Conservation (phyloP, 1,140 invertebrate genomes). For the Nautilus pompilius region DNA sequence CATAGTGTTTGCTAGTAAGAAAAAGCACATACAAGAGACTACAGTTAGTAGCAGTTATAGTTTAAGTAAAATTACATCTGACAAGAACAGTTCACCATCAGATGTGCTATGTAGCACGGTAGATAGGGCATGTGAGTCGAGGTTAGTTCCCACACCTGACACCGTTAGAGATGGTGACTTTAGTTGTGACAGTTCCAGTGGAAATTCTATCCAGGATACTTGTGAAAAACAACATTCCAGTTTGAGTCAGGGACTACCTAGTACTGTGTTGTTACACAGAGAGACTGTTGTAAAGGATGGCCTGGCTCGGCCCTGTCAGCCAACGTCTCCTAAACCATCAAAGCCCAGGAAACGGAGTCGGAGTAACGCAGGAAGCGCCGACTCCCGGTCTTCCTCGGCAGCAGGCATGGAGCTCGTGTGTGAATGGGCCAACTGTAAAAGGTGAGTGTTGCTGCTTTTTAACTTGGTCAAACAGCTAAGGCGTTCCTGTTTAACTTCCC, state of each 20-base stretch:
- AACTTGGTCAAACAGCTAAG: too few species aligned
- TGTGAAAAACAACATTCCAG: conserved; percentile 4
- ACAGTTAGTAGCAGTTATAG: neutral
- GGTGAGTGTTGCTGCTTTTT: conserved; percentile 29
- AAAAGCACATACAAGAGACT: neutral
- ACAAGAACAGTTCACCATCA: neutral
- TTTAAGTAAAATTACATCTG: neutral
- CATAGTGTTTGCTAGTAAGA: neutral
- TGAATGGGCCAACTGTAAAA: conserved; percentile 51
- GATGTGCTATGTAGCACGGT: conserved; percentile 2
- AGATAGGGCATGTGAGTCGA: conserved; percentile 12
- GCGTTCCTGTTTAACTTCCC: too few species aligned
- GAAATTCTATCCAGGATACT: neutral
- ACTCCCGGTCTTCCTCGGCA: conserved; percentile 23
- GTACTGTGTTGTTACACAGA: conserved; percentile 3
- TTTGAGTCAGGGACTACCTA: neutral
- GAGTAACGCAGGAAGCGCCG: conserved; percentile 22
- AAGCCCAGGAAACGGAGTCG: conserved; percentile 32
- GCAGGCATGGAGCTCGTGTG: conserved; percentile 41
- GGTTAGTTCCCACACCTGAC: conserved; percentile 35
- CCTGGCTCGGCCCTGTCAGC: neutral
- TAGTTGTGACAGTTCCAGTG: conserved; percentile 36
- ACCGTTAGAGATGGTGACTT: conserved; percentile 34
- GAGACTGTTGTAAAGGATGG: neutral
- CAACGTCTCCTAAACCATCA: conserved; percentile 1